Conservation (phyloP, 1,140 invertebrate genomes). For the Anagrus nilaparvatae region DNA sequence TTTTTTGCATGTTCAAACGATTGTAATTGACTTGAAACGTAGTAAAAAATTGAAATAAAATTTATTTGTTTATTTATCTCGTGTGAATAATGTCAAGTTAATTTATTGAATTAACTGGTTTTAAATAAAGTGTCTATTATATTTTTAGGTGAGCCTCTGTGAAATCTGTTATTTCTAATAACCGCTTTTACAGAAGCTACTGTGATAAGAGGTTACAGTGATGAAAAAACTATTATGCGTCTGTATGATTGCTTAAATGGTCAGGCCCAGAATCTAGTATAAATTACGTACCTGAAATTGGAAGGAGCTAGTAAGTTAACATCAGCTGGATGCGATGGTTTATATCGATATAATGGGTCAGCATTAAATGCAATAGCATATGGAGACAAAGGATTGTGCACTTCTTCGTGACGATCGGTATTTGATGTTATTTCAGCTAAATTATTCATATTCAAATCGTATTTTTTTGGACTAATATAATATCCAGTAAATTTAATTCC, state of each 20-base stretch:
- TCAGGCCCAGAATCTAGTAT: conserved; percentile 3
- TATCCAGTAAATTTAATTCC: conserved; percentile 37
- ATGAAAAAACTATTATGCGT: neutral
- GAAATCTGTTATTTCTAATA: neutral
- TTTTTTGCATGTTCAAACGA: too few species aligned
- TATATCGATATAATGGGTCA: conserved; percentile 43
- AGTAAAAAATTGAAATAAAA: too few species aligned
- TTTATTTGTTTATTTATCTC: too few species aligned
- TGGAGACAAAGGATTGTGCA: conserved; percentile 15
- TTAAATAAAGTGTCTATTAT: too few species aligned
- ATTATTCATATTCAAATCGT: conserved; percentile 21
- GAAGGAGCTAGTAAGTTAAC: conserved; percentile 42
- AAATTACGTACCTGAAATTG: conserved; percentile 38
- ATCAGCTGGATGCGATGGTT: conserved; percentile 44
- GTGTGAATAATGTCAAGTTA: too few species aligned
- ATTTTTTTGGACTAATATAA: conserved; percentile 35
- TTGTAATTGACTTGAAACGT: too few species aligned
- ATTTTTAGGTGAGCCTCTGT: conserved; percentile 1
- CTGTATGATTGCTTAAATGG: too few species aligned
- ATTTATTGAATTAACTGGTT: too few species aligned
- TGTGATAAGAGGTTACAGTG: neutral
- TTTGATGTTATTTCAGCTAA: conserved; percentile 22
- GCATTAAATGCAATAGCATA: conserved; percentile 16
- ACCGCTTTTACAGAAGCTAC: neutral
- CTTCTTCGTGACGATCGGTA: conserved; percentile 22